A percentile compares a stretch with the other conserved stretches of the same genome.
Evolutionary conservation across 2,888 invertebrate genomes (phyloP).

Genomic region (Heteromyza rotundicornis): DNA sequence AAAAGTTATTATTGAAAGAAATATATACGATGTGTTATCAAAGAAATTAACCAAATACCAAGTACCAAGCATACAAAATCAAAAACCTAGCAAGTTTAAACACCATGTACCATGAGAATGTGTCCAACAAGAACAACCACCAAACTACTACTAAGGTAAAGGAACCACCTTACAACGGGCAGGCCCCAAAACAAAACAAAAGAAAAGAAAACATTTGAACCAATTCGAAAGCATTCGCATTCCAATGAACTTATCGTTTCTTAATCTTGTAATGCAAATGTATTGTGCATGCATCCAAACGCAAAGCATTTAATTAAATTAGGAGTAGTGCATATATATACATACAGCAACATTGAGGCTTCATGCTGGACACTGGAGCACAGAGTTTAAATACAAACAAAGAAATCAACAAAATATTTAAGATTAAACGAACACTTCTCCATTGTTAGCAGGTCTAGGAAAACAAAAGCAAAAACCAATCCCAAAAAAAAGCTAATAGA

Average conservation of each 20-base stretch:
- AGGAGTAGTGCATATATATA: neutral
- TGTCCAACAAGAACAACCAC: too few species aligned
- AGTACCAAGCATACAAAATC: neutral
- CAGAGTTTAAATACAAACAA: constrained; percentile 8
- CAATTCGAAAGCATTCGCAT: too few species aligned
- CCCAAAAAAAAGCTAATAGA: too few species aligned
- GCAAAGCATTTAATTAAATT: neutral
- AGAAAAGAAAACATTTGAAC: too few species aligned
- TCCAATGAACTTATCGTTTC: too few species aligned
- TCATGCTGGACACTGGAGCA: constrained; percentile 19
- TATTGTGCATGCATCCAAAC: too few species aligned
- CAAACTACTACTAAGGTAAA: constrained; percentile 23
- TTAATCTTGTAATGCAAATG: too few species aligned
- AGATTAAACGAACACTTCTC: too few species aligned
- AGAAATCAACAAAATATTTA: neutral
- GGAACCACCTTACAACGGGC: constrained; percentile 12
- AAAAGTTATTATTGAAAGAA: too few species aligned
- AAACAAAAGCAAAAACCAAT: too few species aligned
- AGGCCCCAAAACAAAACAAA: constrained; percentile 17
- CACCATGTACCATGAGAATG: neutral
- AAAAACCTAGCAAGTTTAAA: neutral
- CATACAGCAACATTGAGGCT: constrained; percentile 1
- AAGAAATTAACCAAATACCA: neutral
- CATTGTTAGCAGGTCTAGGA: too few species aligned
- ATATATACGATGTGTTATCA: neutral